A percentile compares a stretch with the other conserved stretches of the same genome.
phyloP scores from a whole-genome alignment of 2,888 invertebrate genomes.

The Caradrina kadenii region DNA sequence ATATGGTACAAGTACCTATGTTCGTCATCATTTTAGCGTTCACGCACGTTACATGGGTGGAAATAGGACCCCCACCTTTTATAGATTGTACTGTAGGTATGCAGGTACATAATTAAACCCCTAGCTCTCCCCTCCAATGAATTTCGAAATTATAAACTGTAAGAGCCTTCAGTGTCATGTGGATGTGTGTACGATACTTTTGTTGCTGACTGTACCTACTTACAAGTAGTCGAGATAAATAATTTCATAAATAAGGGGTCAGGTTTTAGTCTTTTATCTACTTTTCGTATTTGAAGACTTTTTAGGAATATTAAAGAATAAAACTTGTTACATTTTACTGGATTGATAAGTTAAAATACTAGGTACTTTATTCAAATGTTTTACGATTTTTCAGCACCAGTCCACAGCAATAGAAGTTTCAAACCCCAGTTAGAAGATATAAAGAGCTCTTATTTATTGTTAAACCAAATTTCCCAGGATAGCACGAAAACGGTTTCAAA shows the following conservation, averaged over 20 bases:
- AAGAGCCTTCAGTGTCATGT: background rate
- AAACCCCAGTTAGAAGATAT: constrained; percentile 85
- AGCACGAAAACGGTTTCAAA: constrained; percentile 52
- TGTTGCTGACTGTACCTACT: background rate
- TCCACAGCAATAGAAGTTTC: constrained; percentile 69
- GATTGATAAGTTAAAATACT: background rate
- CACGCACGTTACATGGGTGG: background rate
- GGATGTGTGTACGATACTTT: background rate
- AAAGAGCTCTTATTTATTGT: constrained; percentile 80
- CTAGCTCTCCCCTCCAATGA: background rate
- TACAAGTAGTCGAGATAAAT: background rate
- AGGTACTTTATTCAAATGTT: constrained; percentile 22
- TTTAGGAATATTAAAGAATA: background rate
- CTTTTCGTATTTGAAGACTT: background rate
- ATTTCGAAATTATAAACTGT: background rate
- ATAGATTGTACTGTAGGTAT: too few relatives aligned
- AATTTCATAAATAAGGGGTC: background rate
- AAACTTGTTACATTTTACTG: background rate
- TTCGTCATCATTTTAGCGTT: background rate
- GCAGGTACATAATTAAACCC: background rate
- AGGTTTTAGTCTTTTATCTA: background rate
- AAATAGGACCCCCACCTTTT: background rate
- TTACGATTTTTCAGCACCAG: constrained; percentile 70
- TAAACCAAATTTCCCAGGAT: constrained; percentile 68
- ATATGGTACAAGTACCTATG: constrained; percentile 8